A percentile compares a stretch with the other conserved stretches of the same genome.
Conservation (phyloP, 2,797 vertebrate genomes). For the Paramormyrops hopkinsi region DNA sequence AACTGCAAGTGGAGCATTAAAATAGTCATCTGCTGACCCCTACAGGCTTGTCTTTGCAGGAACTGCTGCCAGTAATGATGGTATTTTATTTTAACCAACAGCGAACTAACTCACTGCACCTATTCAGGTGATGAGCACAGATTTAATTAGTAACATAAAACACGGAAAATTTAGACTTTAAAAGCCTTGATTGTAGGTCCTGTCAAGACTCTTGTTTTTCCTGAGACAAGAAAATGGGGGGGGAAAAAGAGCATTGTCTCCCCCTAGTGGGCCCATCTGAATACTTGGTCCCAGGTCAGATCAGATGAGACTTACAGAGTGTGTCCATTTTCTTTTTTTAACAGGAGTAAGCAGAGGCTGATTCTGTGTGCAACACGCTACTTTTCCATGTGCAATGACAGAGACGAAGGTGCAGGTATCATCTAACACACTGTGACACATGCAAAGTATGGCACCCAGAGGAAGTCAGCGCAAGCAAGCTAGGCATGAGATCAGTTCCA, state of each 20-base stretch:
- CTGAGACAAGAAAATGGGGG: not conserved
- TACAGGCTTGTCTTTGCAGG: not conserved
- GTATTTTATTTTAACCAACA: not conserved
- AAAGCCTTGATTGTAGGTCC: not conserved
- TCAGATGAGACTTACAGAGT: not conserved
- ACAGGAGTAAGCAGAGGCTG: not conserved
- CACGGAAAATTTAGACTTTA: not conserved
- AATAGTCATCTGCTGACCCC: not conserved
- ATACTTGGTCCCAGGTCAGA: not conserved
- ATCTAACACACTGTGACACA: not conserved
- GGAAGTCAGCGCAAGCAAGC: not conserved
- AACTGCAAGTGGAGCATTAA: not conserved
- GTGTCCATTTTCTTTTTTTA: not conserved
- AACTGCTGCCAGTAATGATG: not conserved
- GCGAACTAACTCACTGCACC: not conserved
- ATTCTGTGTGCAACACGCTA: not conserved
- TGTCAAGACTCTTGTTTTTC: not conserved
- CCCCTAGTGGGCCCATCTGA: constrained; percentile 5
- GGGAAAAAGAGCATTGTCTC: not conserved
- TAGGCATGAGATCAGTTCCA: not conserved
- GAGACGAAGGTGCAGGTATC: not conserved
- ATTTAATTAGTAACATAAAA: not conserved
- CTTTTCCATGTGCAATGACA: not conserved
- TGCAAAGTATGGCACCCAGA: not conserved
- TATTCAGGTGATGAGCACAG: not conserved